phyloP scores from a whole-genome alignment of 2,113 vertebrate species.

The Carollia perspicillata region DNA sequence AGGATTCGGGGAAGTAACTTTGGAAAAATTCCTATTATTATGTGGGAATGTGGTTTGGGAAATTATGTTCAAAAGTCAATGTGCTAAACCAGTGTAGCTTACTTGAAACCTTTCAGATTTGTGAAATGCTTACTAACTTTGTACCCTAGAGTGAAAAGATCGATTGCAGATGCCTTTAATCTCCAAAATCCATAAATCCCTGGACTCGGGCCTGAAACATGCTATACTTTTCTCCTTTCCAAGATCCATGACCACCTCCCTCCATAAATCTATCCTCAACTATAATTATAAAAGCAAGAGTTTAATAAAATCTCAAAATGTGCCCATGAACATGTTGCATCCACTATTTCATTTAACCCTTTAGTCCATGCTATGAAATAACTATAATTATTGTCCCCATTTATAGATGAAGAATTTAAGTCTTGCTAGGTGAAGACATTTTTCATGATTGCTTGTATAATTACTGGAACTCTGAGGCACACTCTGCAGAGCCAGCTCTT shows the following conservation, averaged over 20 bases:
- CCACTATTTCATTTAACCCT: background rate
- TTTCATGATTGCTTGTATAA: background rate
- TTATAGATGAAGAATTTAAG: background rate
- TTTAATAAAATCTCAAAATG: slow-evolving; percentile 7
- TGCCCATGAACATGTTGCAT: background rate
- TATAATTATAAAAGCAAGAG: slow-evolving; percentile 4
- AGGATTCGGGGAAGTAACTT: background rate
- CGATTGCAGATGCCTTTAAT: slow-evolving; percentile 17
- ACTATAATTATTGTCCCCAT: background rate
- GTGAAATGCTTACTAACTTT: background rate
- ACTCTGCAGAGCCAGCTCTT: background rate
- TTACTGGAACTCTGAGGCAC: background rate
- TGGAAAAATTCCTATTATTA: background rate
- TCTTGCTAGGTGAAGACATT: background rate
- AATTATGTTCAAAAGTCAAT: background rate
- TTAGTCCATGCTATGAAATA: background rate
- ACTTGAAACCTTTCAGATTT: background rate
- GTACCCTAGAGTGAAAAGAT: slow-evolving; percentile 5
- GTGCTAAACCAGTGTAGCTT: background rate
- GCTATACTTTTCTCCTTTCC: slow-evolving; percentile 29
- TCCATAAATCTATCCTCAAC: background rate
- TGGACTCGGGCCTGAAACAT: background rate
- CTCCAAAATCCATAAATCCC: background rate
- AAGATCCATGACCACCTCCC: background rate
- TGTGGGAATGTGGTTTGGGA: background rate